Percentiles rank a stretch among this genome's conserved stretches.
Evolutionary conservation across 2,888 invertebrate genomes (phyloP).

Genomic region (Pomacea canaliculata): DNA sequence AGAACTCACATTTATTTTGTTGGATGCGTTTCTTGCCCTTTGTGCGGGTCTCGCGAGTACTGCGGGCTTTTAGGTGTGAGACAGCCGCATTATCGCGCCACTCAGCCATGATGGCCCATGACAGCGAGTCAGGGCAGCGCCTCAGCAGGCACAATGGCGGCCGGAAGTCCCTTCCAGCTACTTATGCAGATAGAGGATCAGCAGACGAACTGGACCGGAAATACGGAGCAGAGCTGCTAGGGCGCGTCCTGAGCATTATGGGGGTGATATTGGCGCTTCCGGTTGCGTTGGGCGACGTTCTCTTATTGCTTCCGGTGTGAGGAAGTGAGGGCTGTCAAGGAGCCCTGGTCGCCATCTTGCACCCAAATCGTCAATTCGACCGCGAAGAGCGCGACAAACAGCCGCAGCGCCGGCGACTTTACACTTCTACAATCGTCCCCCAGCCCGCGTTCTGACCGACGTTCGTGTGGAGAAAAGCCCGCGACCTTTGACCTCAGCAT

Average conservation of each 20-base stretch:
- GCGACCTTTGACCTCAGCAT: too few species aligned
- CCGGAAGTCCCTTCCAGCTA: conserved; percentile 26
- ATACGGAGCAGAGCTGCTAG: conserved; percentile 25
- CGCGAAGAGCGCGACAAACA: background rate
- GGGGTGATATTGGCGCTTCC: conserved; percentile 28
- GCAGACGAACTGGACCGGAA: conserved; percentile 19
- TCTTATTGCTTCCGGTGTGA: conserved; percentile 28
- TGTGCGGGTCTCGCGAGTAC: background rate
- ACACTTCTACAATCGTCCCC: too few species aligned
- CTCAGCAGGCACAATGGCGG: background rate
- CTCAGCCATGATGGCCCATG: conserved; percentile 17
- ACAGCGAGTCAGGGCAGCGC: conserved; percentile 1
- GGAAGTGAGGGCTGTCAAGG: conserved; percentile 21
- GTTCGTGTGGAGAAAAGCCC: too few species aligned
- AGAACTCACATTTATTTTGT: too few species aligned
- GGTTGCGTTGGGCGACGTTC: conserved; percentile 17
- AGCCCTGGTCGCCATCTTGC: conserved; percentile 19
- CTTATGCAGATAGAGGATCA: conserved; percentile 28
- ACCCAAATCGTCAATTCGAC: conserved; percentile 11
- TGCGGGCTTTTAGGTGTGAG: conserved; percentile 6
- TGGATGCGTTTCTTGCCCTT: too few species aligned
- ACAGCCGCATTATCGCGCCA: conserved; percentile 20
- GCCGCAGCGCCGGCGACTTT: background rate
- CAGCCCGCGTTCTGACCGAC: too few species aligned
- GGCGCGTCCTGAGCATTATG: conserved; percentile 26